Evolutionary conservation across 2,113 vertebrate genomes (phyloP).

Genomic region (Silurus meridionalis): DNA sequence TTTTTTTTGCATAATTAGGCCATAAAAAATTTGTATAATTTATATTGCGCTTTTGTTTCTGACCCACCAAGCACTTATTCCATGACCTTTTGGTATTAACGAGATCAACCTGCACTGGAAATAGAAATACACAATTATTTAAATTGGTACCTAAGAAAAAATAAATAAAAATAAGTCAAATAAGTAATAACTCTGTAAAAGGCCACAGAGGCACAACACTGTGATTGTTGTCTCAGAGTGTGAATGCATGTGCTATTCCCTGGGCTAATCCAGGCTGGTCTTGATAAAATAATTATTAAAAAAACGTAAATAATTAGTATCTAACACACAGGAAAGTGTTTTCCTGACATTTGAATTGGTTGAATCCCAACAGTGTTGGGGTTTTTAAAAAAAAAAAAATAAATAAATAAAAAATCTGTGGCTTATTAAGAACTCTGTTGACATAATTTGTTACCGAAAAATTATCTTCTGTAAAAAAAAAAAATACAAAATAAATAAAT

Average conservation of each 20-base stretch:
- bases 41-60: not conserved
- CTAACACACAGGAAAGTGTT: conserved; percentile 3
- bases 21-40: not conserved
- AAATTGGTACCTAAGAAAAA: conserved; percentile 23
- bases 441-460: not conserved
- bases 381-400: too few relatives aligned
- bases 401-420: too few relatives aligned
- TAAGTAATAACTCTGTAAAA: conserved; percentile 10
- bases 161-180: not conserved
- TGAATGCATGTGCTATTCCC: not conserved
- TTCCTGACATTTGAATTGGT: conserved; percentile 28
- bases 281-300: not conserved
- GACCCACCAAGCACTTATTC: not conserved
- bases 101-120: conserved; percentile 15
- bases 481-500: too few relatives aligned
- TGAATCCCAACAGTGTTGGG: not conserved
- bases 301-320: conserved; percentile 1
- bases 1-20: not conserved
- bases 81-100: conserved; percentile 12
- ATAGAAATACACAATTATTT: conserved; percentile 30
- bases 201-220: conserved; percentile 20
- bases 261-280: not conserved
- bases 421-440: not conserved
- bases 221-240: not conserved
- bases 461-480: not conserved